Conservation (phyloP, 30 jellyfish, hydroid and myxozoan species). For the Morbakka virulenta region DNA sequence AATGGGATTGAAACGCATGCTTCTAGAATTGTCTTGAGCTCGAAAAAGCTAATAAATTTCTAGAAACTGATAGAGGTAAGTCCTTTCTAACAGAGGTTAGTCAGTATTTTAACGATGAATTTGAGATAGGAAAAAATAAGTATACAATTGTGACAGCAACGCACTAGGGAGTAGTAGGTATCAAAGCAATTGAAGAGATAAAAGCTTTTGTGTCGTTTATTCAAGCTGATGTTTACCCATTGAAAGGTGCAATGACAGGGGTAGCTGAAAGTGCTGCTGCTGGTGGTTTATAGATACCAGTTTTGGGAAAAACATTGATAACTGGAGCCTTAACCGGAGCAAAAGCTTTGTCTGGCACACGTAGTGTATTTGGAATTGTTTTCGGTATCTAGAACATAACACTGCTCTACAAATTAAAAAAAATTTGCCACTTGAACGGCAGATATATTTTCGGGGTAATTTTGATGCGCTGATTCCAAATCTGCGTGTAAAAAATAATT, state of each 20-base stretch:
- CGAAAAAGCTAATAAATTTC: not conserved
- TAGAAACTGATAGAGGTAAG: not conserved
- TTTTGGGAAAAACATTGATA: slow-evolving; percentile 14
- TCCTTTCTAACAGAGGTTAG: not conserved
- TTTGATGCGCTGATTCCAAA: no score
- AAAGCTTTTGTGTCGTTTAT: slow-evolving; percentile 11
- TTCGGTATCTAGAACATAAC: no score
- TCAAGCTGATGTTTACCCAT: slow-evolving; percentile 14
- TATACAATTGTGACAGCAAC: not conserved
- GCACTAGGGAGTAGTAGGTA: not conserved
- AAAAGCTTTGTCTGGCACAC: slow-evolving; percentile 6
- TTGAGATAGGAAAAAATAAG: not conserved
- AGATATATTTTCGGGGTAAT: no score
- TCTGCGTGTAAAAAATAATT: no score
- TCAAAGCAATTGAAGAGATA: slow-evolving; percentile 8
- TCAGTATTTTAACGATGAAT: not conserved
- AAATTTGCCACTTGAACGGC: no score
- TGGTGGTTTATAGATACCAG: slow-evolving; percentile 25
- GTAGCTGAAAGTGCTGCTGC: slow-evolving; percentile 40
- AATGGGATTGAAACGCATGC: no score
- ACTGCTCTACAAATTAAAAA: no score
- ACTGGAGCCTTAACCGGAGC: slow-evolving; percentile 22
- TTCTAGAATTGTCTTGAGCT: not conserved
- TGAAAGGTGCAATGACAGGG: slow-evolving; percentile 18
- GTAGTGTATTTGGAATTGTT: slow-evolving; percentile 6